phyloP scores from a whole-genome alignment of 2,888 invertebrate genomes.

The Drosophila meridiana region DNA sequence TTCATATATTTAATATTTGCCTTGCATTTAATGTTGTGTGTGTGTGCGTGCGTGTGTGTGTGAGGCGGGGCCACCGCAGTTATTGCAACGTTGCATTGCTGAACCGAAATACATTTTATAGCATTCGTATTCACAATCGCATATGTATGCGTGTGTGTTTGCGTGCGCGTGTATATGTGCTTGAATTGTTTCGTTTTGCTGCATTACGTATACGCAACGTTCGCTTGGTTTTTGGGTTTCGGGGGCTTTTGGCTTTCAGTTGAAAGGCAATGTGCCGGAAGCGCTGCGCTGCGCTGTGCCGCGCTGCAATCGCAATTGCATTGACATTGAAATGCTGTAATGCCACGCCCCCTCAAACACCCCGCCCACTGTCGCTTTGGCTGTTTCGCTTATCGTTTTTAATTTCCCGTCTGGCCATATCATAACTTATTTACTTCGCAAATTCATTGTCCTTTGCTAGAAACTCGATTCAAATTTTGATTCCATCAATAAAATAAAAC shows the following conservation, averaged over 20 bases:
- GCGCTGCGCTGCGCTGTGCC: conserved; percentile 16
- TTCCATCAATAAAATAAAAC: background rate
- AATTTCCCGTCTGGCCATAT: conserved; percentile 74
- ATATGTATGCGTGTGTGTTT: background rate
- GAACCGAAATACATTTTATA: conserved; percentile 69
- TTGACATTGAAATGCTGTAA: conserved; percentile 68
- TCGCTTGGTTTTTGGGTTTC: conserved; percentile 22
- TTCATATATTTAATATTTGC: conserved; percentile 38
- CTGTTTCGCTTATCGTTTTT: conserved; percentile 34
- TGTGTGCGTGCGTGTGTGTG: conserved; percentile 2
- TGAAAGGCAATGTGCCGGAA: conserved; percentile 51
- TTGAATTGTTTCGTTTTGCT: conserved; percentile 60
- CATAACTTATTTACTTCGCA: conserved; percentile 63
- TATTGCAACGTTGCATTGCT: conserved; percentile 51
- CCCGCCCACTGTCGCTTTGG: background rate
- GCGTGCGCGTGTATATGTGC: conserved; percentile 20
- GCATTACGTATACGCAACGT: conserved; percentile 70
- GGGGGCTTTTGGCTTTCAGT: conserved; percentile 48
- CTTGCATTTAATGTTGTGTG: conserved; percentile 62
- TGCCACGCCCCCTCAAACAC: conserved; percentile 2
- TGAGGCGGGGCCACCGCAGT: conserved; percentile 53
- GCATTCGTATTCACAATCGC: conserved; percentile 47
- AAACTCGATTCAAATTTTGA: conserved; percentile 39
- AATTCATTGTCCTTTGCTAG: conserved; percentile 1
- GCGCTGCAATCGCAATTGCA: conserved; percentile 53